A percentile compares a stretch with the other conserved stretches of the same genome.
phyloP scores from a whole-genome alignment of 1,140 invertebrate genomes.

The Dinoponera quadriceps region DNA sequence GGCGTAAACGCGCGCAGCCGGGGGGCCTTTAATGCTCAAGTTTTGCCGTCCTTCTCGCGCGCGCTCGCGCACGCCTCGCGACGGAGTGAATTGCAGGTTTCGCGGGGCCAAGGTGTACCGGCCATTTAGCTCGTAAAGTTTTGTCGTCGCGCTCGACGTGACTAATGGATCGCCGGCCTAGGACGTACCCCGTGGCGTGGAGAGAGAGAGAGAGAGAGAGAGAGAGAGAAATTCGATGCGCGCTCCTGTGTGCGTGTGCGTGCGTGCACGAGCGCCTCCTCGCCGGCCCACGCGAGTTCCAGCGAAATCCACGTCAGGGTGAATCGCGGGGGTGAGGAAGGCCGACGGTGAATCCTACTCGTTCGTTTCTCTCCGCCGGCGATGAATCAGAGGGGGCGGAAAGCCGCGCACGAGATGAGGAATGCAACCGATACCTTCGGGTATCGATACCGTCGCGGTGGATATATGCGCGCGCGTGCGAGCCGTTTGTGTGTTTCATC shows the following conservation, averaged over 20 bases:
- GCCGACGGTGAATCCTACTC: constrained; percentile 24
- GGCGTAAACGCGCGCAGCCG: constrained; percentile 45
- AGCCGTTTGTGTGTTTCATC: constrained; percentile 16
- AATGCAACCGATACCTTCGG: constrained; percentile 36
- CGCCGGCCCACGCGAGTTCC: constrained; percentile 31
- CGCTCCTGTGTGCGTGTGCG: constrained; percentile 1
- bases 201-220: too few relatives aligned
- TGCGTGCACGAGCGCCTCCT: not conserved
- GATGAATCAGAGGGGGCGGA: constrained; percentile 44
- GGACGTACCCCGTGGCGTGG: constrained; percentile 55
- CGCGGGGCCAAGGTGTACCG: constrained; percentile 74
- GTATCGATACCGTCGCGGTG: constrained; percentile 7
- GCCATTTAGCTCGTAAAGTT: constrained; percentile 73
- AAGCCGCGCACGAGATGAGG: constrained; percentile 35
- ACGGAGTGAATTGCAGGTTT: constrained; percentile 71
- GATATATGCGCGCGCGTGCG: not conserved
- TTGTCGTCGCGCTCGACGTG: constrained; percentile 69
- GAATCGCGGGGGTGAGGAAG: constrained; percentile 46
- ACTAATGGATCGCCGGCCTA: constrained; percentile 70
- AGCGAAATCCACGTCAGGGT: constrained; percentile 41
- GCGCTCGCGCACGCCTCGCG: constrained; percentile 15
- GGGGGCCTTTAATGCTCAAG: constrained; percentile 66
- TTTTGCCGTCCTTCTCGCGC: constrained; percentile 68
- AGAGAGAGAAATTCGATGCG: constrained; percentile 62
- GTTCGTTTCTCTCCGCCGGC: constrained; percentile 17